Evolutionary conservation across 2,888 invertebrate genomes (phyloP), one percentile per base, ranked within the genome.

Genomic region (Agrochola litura): DNA sequence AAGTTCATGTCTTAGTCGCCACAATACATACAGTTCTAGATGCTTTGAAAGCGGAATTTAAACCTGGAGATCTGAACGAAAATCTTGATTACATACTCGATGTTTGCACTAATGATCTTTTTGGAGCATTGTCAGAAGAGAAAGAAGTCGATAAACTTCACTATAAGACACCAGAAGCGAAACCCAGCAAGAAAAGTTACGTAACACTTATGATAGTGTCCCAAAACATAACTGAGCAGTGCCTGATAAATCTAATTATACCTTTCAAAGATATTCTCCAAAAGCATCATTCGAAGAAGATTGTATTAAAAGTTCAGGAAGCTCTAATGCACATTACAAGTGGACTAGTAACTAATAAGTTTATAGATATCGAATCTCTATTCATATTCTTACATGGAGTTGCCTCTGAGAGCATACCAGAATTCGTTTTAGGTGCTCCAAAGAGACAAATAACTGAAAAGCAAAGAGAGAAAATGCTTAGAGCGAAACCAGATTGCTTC

Each of bases 1-100:
- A 99, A 97, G 98, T 99, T 3, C 99, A 99, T 90, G 99, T 99
- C 0, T 95, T 99, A 73, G 98, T 98, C 6, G 99, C 98, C 81
- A 99, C 99, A 0, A 97, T 99, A 37, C 99, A 99, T 91, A 97
- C 98, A 0, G 97, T 99, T 8, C 94, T 99, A 71, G 97, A 97
- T 76, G 97, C 98, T 46, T 92, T 99, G 74, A 98, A 98, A 90
- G 95, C 97, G 0, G 94, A 97, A n/a, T 97, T 99, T 80, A 97
- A 98, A 92, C 97, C 98, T 0, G 97, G 97, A 0, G 98, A 99
- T 90, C 97, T 99, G n/a, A 98, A 99, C 91, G 93, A 97, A 1
- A 98, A 98, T 90, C 95, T 99, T 43, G 95, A 97, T 72, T 98
- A 98, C 81, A 97, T 99, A 71, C 94, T 99, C 22, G 98, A 98